These are phyloP conservation scores for Trichonephila inaurata DNA, from an alignment of 1,140 invertebrate genomes.

Conservation along the genomic window DNA sequence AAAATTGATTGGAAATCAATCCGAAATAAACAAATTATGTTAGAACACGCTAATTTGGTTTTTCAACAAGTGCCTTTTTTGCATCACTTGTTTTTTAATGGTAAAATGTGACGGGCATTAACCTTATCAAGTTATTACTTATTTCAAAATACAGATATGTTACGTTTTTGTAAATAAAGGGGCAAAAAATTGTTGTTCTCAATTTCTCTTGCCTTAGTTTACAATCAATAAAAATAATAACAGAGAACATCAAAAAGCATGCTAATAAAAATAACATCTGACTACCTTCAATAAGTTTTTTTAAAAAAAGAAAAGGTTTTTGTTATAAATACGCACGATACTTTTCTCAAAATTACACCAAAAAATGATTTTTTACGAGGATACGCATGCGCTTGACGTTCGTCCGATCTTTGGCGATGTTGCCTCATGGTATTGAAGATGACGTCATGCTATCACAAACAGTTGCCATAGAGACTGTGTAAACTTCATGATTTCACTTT, in stretches of 20 bases:
- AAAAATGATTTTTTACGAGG: not conserved
- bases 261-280: not conserved
- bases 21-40: too few relatives aligned
- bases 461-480: constrained; percentile 51
- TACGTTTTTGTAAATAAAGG: too few relatives aligned
- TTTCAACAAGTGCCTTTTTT: too few relatives aligned
- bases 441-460: constrained; percentile 53
- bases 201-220: not conserved
- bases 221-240: constrained; percentile 9
- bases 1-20: too few relatives aligned
- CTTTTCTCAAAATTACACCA: not conserved
- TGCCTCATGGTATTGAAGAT: constrained; percentile 31
- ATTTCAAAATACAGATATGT: too few relatives aligned
- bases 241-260: not conserved
- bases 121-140: too few relatives aligned
- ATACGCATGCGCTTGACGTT: not conserved
- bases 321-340: not conserved
- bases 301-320: too few relatives aligned
- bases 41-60: too few relatives aligned
- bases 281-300: not conserved
- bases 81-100: too few relatives aligned
- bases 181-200: too few relatives aligned
- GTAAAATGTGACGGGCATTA: too few relatives aligned
- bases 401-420: not conserved
- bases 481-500: constrained; percentile 59